Conservation (phyloP, 1,140 invertebrate genomes). For the Drosophila nebulosa region DNA sequence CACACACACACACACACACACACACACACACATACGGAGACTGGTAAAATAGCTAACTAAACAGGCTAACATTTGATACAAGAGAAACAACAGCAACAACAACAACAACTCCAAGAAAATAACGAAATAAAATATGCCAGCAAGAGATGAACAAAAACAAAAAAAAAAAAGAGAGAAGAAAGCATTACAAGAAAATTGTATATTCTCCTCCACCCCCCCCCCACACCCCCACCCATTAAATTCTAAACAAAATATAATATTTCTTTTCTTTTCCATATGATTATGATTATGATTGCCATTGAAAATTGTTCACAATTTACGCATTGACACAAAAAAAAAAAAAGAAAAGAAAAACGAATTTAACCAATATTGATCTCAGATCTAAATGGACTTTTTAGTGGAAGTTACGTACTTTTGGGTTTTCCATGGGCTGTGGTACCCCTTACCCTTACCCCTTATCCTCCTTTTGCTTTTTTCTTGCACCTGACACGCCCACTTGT, state of each 20-base stretch:
- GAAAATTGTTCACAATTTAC: too few relatives aligned
- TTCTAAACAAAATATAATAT: too few relatives aligned
- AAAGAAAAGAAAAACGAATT: too few relatives aligned
- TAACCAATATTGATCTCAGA: too few relatives aligned
- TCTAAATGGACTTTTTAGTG: too few relatives aligned
- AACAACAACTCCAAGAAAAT: not conserved
- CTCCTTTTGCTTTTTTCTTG: conserved; percentile 5
- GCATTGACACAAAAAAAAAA: too few relatives aligned
- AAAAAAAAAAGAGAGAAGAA: too few relatives aligned
- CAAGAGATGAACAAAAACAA: not conserved
- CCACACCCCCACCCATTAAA: too few relatives aligned
- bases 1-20: not conserved
- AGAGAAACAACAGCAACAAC: conserved; percentile 26
- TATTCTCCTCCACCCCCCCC: not conserved
- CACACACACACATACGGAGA: not conserved
- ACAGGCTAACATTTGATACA: conserved; percentile 48
- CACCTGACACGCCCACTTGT: conserved; percentile 41
- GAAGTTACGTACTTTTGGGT: not conserved
- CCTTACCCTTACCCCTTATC: too few relatives aligned
- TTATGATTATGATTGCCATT: too few relatives aligned
- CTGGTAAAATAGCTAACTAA: conserved; percentile 43
- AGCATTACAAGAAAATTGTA: not conserved
- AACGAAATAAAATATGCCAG: not conserved
- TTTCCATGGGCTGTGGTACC: too few relatives aligned
- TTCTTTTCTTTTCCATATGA: too few relatives aligned